Evolutionary conservation across 2,797 vertebrate genomes (phyloP).

Genomic region (Epinephelus coioides): DNA sequence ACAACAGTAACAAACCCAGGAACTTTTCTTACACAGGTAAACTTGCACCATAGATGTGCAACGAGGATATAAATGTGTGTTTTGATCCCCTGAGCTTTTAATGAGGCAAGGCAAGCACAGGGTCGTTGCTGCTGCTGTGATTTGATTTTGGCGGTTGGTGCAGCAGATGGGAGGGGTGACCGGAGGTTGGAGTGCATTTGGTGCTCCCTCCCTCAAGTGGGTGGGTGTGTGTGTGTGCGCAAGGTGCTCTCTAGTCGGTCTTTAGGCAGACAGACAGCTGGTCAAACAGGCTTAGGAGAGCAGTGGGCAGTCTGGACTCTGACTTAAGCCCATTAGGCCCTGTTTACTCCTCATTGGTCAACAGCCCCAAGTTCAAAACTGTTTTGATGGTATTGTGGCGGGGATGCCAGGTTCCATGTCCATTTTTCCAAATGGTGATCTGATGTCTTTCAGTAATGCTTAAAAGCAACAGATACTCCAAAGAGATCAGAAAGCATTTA

Average conservation of each 20-base stretch:
- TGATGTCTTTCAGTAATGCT: constrained; percentile 1
- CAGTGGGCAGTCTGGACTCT: constrained; percentile 79
- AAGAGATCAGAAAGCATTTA: constrained; percentile 36
- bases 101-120: constrained; percentile 40
- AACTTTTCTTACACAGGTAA: background rate
- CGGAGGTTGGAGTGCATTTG: constrained; percentile 53
- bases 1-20: background rate
- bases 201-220: constrained; percentile 65
- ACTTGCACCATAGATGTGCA: background rate
- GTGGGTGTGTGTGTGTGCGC: constrained; percentile 46
- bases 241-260: constrained; percentile 69
- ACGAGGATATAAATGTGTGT: constrained; percentile 16
- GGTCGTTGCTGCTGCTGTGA: constrained; percentile 61
- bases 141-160: constrained; percentile 79
- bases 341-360: constrained; percentile 70
- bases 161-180: constrained; percentile 70
- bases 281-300: constrained; percentile 86
- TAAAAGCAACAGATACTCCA: constrained; percentile 7
- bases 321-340: constrained; percentile 84
- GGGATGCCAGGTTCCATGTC: constrained; percentile 27
- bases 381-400: constrained; percentile 66
- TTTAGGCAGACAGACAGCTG: constrained; percentile 85
- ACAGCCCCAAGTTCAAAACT: constrained; percentile 69
- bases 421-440: constrained; percentile 27
- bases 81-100: constrained; percentile 31